Base-by-base conservation (phyloP, 2,888 invertebrate genomes). In the Sacculina carcini region DNA sequence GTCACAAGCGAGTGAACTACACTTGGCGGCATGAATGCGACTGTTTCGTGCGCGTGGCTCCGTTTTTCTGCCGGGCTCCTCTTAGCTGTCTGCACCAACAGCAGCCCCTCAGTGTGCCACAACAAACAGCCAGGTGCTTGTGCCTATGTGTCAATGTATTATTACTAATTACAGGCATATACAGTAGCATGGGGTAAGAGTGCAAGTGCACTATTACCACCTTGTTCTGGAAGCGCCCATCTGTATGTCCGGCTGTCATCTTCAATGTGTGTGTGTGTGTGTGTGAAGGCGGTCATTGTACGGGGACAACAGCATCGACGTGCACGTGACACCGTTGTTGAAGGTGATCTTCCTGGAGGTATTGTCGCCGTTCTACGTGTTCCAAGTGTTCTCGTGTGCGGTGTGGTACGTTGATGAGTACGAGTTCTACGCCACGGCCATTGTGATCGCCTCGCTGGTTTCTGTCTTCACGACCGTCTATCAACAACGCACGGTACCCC, bases 331-430 rank as follows among this genome's bases (percentile, higher is more conserved):
- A 60, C 73, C 77, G 48, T 69, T 83, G 36, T 62, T 75, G 54
- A 77, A 77, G 0, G 69, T 87, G 14, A 68, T 86, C 1, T 74
- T 80, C 39, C 67, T 85, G 56, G 86, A 87, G 66, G 78, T 81
- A 28, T 74, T 92, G 59, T 87, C 89, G 66, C 90, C 92, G 4
- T 92, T 90, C 69, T 92, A 92, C 69, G 78, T 90, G 61, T 92
- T 92, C 70, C 56, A 57, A 75, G 65, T 89, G 57, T 84, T 86
- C 42, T 54, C 56, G 42, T 55, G 85, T 56, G 72, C 75, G 10
- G 72, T 92, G 51, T 92, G 92, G 92, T 75, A 83, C 53, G 72
- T 77, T 5, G 90, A 92, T 62, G 76, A 83, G 53, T 92, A 92
- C 64, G 77, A 80, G 60, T 85, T 82, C 62, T 92, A 89, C 64